Evolutionary conservation across 92 coral and sea anemone species (phyloP).

Genomic region (Heliopora coerulea): DNA sequence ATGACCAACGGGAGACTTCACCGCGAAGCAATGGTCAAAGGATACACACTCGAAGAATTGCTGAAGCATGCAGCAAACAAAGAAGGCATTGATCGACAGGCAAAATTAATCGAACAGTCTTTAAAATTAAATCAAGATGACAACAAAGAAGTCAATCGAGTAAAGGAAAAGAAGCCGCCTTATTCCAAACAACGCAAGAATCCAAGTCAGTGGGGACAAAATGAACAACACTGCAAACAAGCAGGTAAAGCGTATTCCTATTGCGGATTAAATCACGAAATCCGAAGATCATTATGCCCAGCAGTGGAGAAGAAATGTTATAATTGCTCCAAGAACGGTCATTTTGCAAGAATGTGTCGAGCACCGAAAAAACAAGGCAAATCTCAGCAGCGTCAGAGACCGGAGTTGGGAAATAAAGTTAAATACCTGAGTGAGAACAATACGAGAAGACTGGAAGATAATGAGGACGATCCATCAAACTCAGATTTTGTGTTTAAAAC

Average conservation of each 20-base stretch:
- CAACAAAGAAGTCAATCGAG: constrained; percentile 2
- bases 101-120: constrained; percentile 27
- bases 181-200: constrained; percentile 1
- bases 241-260: neutral
- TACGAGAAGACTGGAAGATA: too few relatives aligned
- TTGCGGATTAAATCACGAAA: constrained; percentile 13
- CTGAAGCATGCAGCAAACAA: constrained; percentile 46
- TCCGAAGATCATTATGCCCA: constrained; percentile 36
- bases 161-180: neutral
- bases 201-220: too few relatives aligned
- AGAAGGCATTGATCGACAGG: constrained; percentile 33
- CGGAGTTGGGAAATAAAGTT: too few relatives aligned
- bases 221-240: neutral
- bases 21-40: constrained; percentile 53
- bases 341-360: too few relatives aligned
- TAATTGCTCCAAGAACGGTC: too few relatives aligned
- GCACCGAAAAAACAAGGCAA: too few relatives aligned
- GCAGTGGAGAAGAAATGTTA: too few relatives aligned
- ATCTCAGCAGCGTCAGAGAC: too few relatives aligned
- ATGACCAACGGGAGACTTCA: constrained; percentile 40
- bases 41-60: constrained; percentile 32
- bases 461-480: too few relatives aligned
- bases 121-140: neutral
- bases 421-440: too few relatives aligned
- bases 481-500: too few relatives aligned